phyloP scores from a whole-genome alignment of 2,113 vertebrate genomes.

The Paraplagusia blochii region DNA sequence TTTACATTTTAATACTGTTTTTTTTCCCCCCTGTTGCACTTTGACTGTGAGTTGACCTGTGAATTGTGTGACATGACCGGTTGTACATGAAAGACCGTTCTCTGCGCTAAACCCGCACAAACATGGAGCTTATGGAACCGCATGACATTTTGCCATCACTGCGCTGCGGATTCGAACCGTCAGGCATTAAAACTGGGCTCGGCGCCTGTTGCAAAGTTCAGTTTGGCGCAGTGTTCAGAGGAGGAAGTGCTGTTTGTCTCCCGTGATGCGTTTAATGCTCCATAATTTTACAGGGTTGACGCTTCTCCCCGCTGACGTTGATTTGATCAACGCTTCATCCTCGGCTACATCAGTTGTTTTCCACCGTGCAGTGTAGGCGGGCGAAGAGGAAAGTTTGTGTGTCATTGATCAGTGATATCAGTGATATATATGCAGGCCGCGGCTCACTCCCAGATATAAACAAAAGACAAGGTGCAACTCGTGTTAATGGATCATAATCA shows the following conservation, averaged over 20 bases:
- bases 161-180: conserved; percentile 39
- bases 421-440: conserved; percentile 35
- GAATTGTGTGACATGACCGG: conserved; percentile 19
- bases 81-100: background rate
- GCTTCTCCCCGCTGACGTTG: too few species aligned
- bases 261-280: too few species aligned
- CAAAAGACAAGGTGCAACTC: conserved; percentile 1
- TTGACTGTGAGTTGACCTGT: conserved; percentile 20
- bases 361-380: background rate
- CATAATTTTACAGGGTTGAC: too few species aligned
- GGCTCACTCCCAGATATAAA: conserved; percentile 9
- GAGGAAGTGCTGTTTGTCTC: too few species aligned
- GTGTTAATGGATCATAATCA: background rate
- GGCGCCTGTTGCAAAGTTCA: background rate
- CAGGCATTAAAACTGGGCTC: conserved; percentile 2
- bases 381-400: conserved; percentile 54
- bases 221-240: too few species aligned
- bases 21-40: conserved; percentile 13
- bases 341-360: too few species aligned
- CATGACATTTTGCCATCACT: conserved; percentile 31
- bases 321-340: too few species aligned
- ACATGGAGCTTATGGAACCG: conserved; percentile 30
- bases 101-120: conserved; percentile 37
- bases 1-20: conserved; percentile 17
- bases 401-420: conserved; percentile 18